These are phyloP conservation scores for Tanaodytes sp. DNA, from an alignment of 2,888 invertebrate genomes.

Conservation along the genomic window DNA sequence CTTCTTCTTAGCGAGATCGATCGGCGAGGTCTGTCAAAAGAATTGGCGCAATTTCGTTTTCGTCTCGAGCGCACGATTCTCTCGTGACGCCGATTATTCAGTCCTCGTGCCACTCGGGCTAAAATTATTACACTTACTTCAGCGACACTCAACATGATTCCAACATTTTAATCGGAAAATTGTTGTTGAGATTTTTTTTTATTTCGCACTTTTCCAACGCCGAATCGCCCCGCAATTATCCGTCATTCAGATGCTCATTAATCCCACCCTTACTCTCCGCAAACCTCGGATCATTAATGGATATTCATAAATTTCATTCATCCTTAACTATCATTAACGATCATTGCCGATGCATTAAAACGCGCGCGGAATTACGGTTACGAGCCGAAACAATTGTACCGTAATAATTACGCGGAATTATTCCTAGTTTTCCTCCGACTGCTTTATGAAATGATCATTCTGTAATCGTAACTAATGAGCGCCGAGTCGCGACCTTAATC, in stretches of 20 bases:
- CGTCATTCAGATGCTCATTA: constrained; percentile 17
- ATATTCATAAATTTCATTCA: constrained; percentile 13
- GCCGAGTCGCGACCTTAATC: not conserved
- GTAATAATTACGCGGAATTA: constrained; percentile 7
- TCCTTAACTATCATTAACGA: constrained; percentile 4
- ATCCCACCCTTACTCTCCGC: no score
- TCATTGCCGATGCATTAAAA: constrained; percentile 14
- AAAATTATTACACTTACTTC: constrained; percentile 51
- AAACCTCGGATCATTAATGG: constrained; percentile 18
- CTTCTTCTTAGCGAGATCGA: constrained; percentile 45
- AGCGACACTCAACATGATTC: constrained; percentile 44
- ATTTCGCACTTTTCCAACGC: constrained; percentile 9
- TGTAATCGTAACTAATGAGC: constrained; percentile 8
- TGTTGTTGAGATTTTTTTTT: constrained; percentile 40
- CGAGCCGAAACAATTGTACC: constrained; percentile 3
- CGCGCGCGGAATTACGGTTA: constrained; percentile 1
- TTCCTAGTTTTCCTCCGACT: constrained; percentile 2
- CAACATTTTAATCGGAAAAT: constrained; percentile 44
- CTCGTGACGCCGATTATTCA: constrained; percentile 49
- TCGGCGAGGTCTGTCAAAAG: constrained; percentile 51
- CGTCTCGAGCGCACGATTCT: constrained; percentile 50
- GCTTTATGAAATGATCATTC: constrained; percentile 1
- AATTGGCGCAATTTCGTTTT: constrained; percentile 53
- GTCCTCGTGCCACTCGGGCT: constrained; percentile 36
- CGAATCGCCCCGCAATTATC: constrained; percentile 14